Percentiles rank a stretch among this genome's conserved stretches.
phyloP scores from a whole-genome alignment of 2,797 vertebrate genomes.

The Melanotaenia trifasciata region DNA sequence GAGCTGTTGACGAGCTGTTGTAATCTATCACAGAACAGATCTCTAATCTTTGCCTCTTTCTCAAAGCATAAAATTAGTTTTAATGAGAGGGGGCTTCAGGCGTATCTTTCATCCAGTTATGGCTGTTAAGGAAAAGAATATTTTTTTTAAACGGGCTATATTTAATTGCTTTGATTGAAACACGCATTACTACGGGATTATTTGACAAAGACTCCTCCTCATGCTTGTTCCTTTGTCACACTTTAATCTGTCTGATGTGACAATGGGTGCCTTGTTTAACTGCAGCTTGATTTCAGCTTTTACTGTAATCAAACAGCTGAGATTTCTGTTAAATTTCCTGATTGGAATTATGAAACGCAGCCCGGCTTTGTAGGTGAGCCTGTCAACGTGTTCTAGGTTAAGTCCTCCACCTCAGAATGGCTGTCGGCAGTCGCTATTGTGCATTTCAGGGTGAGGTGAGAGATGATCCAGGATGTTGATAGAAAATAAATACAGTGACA shows the following conservation, averaged over 20 bases:
- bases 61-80: constrained; percentile 41
- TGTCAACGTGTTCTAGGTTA: constrained; percentile 8
- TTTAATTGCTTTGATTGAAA: constrained; percentile 38
- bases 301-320: constrained; percentile 22
- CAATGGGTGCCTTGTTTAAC: not conserved
- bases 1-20: constrained; percentile 39
- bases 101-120: constrained; percentile 31
- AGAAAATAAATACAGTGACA: constrained; percentile 12
- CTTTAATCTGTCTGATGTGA: not conserved
- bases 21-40: constrained; percentile 33
- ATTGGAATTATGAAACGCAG: not conserved
- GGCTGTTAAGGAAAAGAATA: constrained; percentile 18
- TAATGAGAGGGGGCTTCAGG: constrained; percentile 25
- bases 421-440: constrained; percentile 37
- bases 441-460: constrained; percentile 26
- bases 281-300: too few relatives aligned
- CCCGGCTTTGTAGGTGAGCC: constrained; percentile 24
- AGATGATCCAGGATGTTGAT: constrained; percentile 32
- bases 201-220: constrained; percentile 15
- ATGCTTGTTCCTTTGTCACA: constrained; percentile 1
- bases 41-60: constrained; percentile 34
- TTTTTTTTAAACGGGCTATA: constrained; percentile 5
- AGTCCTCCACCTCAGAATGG: constrained; percentile 6
- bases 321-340: constrained; percentile 7
- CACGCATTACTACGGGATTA: constrained; percentile 25